Evolutionary conservation across 2,113 vertebrate species (phyloP).

Genomic region (Piprites chloris): DNA sequence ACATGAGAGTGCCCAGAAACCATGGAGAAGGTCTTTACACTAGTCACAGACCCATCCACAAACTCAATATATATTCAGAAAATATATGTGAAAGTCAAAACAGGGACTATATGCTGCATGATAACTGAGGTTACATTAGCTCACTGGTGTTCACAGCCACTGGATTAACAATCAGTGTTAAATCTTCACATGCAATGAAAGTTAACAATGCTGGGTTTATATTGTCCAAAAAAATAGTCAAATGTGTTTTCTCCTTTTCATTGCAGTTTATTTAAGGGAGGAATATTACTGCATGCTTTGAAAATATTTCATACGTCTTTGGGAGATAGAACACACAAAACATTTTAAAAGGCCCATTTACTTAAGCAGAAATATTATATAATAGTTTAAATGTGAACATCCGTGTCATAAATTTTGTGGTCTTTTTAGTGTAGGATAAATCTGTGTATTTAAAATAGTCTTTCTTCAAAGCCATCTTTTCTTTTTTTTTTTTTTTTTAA

Average conservation of each 20-base stretch:
- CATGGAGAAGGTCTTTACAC: neutral
- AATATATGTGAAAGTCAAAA: constrained; percentile 4
- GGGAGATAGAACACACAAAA: constrained; percentile 73
- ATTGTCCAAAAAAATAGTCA: constrained; percentile 46
- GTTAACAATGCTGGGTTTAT: constrained; percentile 67
- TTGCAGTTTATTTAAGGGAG: constrained; percentile 71
- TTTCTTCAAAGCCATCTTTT: constrained; percentile 73
- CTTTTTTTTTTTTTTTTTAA: constrained; percentile 8
- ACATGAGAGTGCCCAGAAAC: neutral
- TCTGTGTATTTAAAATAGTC: constrained; percentile 73
- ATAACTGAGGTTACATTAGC: constrained; percentile 20
- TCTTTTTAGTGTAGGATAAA: constrained; percentile 75
- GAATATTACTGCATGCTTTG: constrained; percentile 62
- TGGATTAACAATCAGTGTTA: constrained; percentile 48
- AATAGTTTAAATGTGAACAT: constrained; percentile 78
- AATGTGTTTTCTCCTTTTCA: constrained; percentile 72
- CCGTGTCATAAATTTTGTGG: constrained; percentile 72
- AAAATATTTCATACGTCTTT: constrained; percentile 73
- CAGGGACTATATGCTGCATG: neutral
- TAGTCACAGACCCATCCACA: neutral
- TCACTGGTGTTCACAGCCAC: constrained; percentile 10
- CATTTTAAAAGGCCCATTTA: constrained; percentile 75
- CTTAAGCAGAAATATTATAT: constrained; percentile 76
- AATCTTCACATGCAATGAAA: constrained; percentile 66
- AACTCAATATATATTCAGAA: neutral